A percentile compares a stretch with the other conserved stretches of the same genome.
These are phyloP conservation scores for Tragopan temminckii DNA, from an alignment of 2,797 vertebrate genomes.

Conservation along the genomic window DNA sequence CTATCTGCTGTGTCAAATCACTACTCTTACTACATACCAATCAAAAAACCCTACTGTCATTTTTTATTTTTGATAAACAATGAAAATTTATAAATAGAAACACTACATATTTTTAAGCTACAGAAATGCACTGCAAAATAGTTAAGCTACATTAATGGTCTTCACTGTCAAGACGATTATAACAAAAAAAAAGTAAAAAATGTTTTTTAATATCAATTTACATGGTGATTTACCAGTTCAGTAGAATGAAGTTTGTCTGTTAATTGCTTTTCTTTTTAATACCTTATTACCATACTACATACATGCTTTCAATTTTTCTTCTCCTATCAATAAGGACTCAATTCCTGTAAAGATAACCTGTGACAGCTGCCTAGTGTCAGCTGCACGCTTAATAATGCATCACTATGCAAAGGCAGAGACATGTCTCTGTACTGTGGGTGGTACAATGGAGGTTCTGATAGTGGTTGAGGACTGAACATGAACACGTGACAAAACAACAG, in stretches of 20 bases:
- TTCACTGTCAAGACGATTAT: background rate
- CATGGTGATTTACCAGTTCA: conserved; percentile 10
- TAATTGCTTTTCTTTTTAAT: conserved; percentile 41
- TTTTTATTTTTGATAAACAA: background rate
- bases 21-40: background rate
- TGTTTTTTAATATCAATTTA: background rate
- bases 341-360: background rate
- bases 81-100: background rate
- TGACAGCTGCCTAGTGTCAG: background rate
- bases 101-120: background rate
- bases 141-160: background rate
- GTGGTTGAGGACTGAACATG: accelerated
- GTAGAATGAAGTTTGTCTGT: conserved; percentile 1
- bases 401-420: background rate
- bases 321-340: background rate
- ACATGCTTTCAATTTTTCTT: background rate
- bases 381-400: background rate
- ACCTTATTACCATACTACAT: background rate
- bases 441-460: background rate
- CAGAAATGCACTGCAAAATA: background rate
- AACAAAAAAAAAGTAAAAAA: background rate
- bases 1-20: background rate
- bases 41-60: background rate
- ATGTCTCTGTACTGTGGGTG: accelerated
- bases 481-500: background rate